Conservation (phyloP, 2,888 invertebrate species). For the Notodonta dromedarius region DNA sequence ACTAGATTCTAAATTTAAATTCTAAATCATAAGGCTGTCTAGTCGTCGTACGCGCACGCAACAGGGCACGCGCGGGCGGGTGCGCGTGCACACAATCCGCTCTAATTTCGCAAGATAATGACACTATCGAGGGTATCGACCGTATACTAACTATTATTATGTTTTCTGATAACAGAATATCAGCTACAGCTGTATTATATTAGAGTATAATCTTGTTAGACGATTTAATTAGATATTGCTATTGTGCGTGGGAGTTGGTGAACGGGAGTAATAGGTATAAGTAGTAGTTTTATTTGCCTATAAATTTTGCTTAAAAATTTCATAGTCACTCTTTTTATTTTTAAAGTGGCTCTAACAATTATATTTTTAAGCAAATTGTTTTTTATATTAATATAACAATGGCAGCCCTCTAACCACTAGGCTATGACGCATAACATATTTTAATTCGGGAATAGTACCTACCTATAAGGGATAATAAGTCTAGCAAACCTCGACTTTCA, state of each 20-base stretch:
- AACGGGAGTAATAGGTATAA: too few species aligned
- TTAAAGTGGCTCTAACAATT: too few species aligned
- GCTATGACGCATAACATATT: too few species aligned
- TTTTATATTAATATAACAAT: too few species aligned
- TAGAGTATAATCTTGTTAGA: background rate
- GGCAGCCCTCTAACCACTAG: too few species aligned
- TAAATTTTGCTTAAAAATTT: too few species aligned
- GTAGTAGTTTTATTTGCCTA: too few species aligned
- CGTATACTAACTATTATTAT: slow-evolving; percentile 32
- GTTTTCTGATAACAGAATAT: slow-evolving; percentile 1
- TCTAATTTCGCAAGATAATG: slow-evolving; percentile 76
- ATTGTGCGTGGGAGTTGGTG: background rate
- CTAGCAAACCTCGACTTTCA: too few species aligned
- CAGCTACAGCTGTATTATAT: background rate
- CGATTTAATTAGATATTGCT: background rate
- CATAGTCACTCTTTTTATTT: too few species aligned
- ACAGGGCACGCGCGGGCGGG: slow-evolving; percentile 53
- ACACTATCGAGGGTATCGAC: slow-evolving; percentile 26
- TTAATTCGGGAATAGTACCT: too few species aligned
- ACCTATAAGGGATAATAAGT: too few species aligned
- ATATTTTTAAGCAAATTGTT: too few species aligned
- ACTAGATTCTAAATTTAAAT: slow-evolving; percentile 42
- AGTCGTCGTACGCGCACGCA: slow-evolving; percentile 35
- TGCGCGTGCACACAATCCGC: slow-evolving; percentile 56
- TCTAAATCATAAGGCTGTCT: slow-evolving; percentile 41